Evolutionary conservation across 2,888 invertebrate species (phyloP).

Genomic region (Rugalucina vietnamica): DNA sequence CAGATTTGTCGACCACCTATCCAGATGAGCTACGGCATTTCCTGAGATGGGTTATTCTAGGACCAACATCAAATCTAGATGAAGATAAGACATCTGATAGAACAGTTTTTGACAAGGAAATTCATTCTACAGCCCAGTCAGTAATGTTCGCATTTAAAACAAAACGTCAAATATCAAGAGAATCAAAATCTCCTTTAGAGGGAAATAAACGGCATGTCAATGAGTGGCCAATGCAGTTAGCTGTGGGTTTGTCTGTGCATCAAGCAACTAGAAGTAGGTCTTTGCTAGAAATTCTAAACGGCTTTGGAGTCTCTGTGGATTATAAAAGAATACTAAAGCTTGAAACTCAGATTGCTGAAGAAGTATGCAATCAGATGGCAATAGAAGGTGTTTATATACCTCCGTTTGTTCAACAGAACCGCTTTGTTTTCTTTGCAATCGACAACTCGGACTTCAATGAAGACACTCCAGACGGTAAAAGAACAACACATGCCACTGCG

Average conservation of each 20-base stretch:
- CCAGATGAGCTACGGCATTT: background rate
- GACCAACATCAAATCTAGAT: background rate
- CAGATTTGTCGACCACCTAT: background rate
- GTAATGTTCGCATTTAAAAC: too few species aligned
- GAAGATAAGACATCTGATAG: background rate
- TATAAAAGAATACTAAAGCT: slow-evolving; percentile 2
- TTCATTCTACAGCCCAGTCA: too few species aligned
- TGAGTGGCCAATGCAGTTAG: slow-evolving; percentile 13
- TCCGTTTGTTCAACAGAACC: background rate
- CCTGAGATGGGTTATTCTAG: background rate
- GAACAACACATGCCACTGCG: background rate
- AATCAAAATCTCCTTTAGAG: too few species aligned
- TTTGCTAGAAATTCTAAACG: background rate
- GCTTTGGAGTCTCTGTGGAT: background rate
- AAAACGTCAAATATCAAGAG: too few species aligned
- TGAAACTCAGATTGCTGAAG: background rate
- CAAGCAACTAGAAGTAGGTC: background rate
- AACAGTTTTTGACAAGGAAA: too few species aligned
- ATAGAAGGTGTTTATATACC: background rate
- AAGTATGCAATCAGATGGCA: background rate
- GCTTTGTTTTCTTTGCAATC: slow-evolving; percentile 13
- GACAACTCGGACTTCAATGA: slow-evolving; percentile 10
- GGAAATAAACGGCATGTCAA: too few species aligned
- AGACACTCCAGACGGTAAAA: slow-evolving; percentile 17
- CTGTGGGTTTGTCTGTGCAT: background rate